Evolutionary conservation across 2,888 invertebrate genomes (phyloP), one percentile per base, ranked within the genome.

Genomic region (Cryptus armator): DNA sequence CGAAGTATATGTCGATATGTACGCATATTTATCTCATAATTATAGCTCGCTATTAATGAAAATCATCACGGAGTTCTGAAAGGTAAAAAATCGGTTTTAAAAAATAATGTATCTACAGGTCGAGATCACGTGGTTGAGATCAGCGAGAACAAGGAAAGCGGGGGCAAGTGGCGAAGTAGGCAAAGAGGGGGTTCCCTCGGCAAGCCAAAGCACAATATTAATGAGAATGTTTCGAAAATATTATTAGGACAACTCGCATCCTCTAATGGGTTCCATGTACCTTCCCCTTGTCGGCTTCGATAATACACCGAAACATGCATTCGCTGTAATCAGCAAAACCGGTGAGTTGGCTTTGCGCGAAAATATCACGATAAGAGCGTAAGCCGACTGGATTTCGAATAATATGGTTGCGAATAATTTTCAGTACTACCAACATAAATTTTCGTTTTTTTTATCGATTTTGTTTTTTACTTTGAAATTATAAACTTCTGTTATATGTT

Each of bases 231-330:
- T 12, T 94, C 95, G 56, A 94, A 97, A 97, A 91, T 96, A 96
- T 91, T 97, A 97, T 92, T 97, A 97, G 89, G 97, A 97, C 7
- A 94, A 96, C n/a, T 94, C 95, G 89, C 97, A 98, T 94, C 98
- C 98, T 0, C 92, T 97, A 74, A 94, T 97, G 1, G 98, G 98
- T 0, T 93, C 98, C 78, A 94, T 97, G 29, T 95, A 97, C 90
- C 94, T 98, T 90, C 97, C 97, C 92, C 94, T 98, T 79, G 94
- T 97, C 83, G 93, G 97, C 9, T 96, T 96, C 91, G 95, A 96
- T 90, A 95, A 95, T 89, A 95, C 96, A 64, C 86, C 95, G 10
- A 93, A 94, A 59, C 95, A 96, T 90, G 97, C 97, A 0, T 88
- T 96, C 37, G 92, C 94, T 53, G 95, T 96, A 78, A 93, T 98